Base-by-base conservation (phyloP, 2,797 vertebrate genomes). In the Monodelphis domestica region DNA sequence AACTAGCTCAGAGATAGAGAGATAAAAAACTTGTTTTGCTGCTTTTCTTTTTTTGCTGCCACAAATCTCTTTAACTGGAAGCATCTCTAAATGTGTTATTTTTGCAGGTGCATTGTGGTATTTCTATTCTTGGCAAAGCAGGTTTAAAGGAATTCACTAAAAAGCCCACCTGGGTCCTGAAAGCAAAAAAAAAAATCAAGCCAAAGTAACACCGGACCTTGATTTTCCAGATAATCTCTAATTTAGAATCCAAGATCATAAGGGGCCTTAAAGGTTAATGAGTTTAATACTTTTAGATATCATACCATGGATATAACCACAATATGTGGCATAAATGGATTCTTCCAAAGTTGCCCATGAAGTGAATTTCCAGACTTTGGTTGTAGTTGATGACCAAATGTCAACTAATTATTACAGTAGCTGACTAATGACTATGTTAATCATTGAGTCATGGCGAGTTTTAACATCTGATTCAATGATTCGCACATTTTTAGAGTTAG, bases 111-210 rank as follows among this genome's bases (percentile, higher is more conserved):
- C 91, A 95, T 87, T 96, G 96, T 0, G 95, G 93, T 92, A 55
- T 91, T 95, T 93, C 97, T 98, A 96, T 97, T 97, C 97, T 97
- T 96, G 95, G 94, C 92, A 94, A 89, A 10, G 21, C 1, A 70
- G 50, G 9, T 95, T 96, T 94, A n/a, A 28, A 96, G 3, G 50
- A 59, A 91, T 26, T 30, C 90, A 88, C 24, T 91, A 55, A 15
- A 30, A 78, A 88, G 17, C 12, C 9, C 38, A 90, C 29, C 89
- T 91, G 87, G 3, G 5, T 29, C 53, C 53, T 88, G 87, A 59
- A 84, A 90, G 17, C n/a, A 5, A 30, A 54, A 89, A 55, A 89
- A 24, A 45, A 45, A 14, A 12, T 45, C 45, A 56, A 29, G 38
- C 26, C 12, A 55, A 89, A 89, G 9, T 50, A 51, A 9, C 33